Base-by-base conservation (phyloP, 2,113 vertebrate genomes). In the Carassius gibelio region DNA sequence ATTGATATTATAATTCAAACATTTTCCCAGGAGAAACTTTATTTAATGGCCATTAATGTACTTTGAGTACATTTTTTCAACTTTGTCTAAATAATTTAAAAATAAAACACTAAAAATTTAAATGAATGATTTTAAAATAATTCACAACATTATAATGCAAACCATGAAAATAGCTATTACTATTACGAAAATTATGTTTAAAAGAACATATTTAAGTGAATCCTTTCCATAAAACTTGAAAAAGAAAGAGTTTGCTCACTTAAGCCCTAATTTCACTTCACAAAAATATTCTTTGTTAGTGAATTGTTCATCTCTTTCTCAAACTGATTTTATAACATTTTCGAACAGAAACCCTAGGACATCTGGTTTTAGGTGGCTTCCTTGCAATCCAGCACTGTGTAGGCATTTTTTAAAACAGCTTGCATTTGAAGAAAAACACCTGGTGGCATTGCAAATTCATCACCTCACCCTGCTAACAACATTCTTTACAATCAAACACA, bases 321-420 rank as follows among this genome's bases (percentile, higher is more conserved):
- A 79, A 64, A 42, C 59, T 15, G 21, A 48, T 79, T 79, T 17
- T 23, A n/a, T 80, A 68, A 68, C 42, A 7, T 81, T 81, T 66
- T 81, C 45, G 15, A 68, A 66, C 15, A 48, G 23, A 34, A 68
- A 66, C 64, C 45, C 3, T 30, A 68, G 79, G 38, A 66, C 79
- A 68, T 68, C 45, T 69, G 62, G 62, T 34, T 68, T 59, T 34
- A 81, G 79, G 45, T 68, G 76, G 79, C 62, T 42, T 52, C 11
- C 30, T 52, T 81, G 80, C 62, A 34, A 69, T 81, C 61, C 26
- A 52, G 64, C 62, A 34, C 45, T 52, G 80, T 68, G 79, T 69
- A 48, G 17, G 80, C 80, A 52, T 5, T 66, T 81, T 81, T 48
- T 2, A 69, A 81, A 81, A 69, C 62, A 81, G 62, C 62, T 69